Base-by-base conservation (phyloP, 2,888 invertebrate species). In the Drosophila neonasuta region DNA sequence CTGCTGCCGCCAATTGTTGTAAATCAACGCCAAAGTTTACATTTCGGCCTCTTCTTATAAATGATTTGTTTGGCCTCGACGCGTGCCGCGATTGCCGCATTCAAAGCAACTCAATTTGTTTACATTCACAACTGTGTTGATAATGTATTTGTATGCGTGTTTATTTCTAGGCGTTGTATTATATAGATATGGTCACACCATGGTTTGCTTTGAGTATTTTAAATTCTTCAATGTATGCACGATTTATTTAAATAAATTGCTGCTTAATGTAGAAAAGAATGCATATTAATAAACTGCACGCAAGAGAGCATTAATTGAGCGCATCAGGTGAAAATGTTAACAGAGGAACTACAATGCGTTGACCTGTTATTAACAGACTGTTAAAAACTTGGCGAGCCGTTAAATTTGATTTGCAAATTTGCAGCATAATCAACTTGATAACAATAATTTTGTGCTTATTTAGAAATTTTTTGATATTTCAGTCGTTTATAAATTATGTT, bases 21-120 rank as follows among this genome's bases (percentile, higher is more conserved):
- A 36, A 50, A 50, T 52, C 39, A 39, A 54, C 48, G 44, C 13
- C 51, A 63, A 48, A 57, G 49, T 65, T 65, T 54, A 59, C 39
- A 15, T n/a, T 45, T 5, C n/a, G 32, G 24, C 49, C 46, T 36
- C 17, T 44, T 34, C 34, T 36, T 34, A 44, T 15, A 55, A 48
- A 66, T 50, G 54, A 20, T 71, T 66, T 71, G 58, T 58, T 61
- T 62, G 61, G 66, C 61, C 60, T 66, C 72, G 57, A 15, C 45
- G 39, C 2, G 49, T 24, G 8, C 2, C 2, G 41, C 2, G 36
- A 41, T 13, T 55, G 49, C 46, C 32, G 44, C 17, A 34, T 41
- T 46, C 13, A 46, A 50, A 41, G 42, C 41, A 42, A 36, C 32
- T 39, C n/a, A 48, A 46, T 61, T 73, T 75, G 71, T 73, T 75